These are phyloP conservation scores for Zaprionus capensis DNA, from an alignment of 1,140 invertebrate species.

Conservation along the genomic window DNA sequence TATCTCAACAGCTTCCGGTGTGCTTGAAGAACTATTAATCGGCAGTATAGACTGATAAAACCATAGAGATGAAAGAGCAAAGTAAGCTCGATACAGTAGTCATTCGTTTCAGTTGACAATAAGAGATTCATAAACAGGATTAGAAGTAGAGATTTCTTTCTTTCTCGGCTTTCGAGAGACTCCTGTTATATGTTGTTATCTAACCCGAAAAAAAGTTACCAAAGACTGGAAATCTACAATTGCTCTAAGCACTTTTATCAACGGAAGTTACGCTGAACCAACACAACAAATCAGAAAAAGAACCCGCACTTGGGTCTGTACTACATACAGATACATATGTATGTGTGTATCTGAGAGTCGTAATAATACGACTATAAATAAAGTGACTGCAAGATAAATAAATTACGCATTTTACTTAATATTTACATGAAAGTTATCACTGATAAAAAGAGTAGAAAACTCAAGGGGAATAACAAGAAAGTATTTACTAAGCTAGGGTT, in stretches of 20 bases:
- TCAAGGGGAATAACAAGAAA: conserved; percentile 1
- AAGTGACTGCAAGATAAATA: conserved; percentile 41
- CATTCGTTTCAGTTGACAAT: background rate
- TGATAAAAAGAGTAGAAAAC: conserved; percentile 4
- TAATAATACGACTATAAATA: conserved; percentile 41
- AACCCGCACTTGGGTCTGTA: conserved; percentile 6
- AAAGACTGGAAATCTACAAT: conserved; percentile 9
- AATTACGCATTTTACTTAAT: conserved; percentile 54
- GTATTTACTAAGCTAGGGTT: conserved; percentile 25
- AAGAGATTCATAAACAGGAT: background rate
- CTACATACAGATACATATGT: conserved; percentile 8
- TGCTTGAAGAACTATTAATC: conserved; percentile 8
- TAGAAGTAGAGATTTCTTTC: background rate
- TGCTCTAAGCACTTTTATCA: conserved; percentile 25
- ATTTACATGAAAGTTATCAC: conserved; percentile 23
- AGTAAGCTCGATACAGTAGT: conserved; percentile 5
- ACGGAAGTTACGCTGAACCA: conserved; percentile 26
- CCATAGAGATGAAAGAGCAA: conserved; percentile 1
- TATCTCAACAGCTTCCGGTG: conserved; percentile 38
- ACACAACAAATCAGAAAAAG: conserved; percentile 14
- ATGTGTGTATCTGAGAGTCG: conserved; percentile 17
- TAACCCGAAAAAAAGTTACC: conserved; percentile 12
- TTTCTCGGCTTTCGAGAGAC: background rate
- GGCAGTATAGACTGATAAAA: conserved; percentile 25
- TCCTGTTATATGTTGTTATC: conserved; percentile 6